Percentiles rank a stretch among this genome's conserved stretches.
phyloP scores from a whole-genome alignment of 2,888 invertebrate genomes.

The Notodonta dromedarius region DNA sequence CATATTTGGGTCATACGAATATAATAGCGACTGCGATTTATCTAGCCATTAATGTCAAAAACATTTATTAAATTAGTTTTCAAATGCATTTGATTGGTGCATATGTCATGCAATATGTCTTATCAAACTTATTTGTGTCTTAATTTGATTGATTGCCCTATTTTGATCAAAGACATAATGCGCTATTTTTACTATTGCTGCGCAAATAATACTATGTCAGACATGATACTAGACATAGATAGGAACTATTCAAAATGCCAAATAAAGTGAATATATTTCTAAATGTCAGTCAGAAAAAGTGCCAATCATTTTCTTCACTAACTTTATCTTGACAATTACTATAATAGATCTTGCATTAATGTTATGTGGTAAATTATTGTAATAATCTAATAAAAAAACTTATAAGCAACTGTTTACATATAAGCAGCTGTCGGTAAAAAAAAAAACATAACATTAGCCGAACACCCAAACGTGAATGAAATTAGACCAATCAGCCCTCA shows the following conservation, averaged over 20 bases:
- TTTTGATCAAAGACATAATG: not conserved
- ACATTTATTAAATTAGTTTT: not conserved
- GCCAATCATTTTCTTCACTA: not conserved
- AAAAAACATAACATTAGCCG: too few relatives aligned
- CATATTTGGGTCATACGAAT: not conserved
- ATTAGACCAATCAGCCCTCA: too few relatives aligned
- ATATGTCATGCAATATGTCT: not conserved
- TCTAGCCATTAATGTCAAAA: not conserved
- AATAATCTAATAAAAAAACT: too few relatives aligned
- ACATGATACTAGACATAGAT: not conserved
- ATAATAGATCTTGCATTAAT: too few relatives aligned
- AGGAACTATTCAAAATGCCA: not conserved
- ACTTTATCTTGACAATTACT: too few relatives aligned
- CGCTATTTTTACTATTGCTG: not conserved
- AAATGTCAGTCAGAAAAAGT: not conserved
- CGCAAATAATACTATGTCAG: not conserved
- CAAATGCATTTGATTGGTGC: slow-evolving; percentile 1
- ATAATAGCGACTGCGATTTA: not conserved
- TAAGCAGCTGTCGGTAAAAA: too few relatives aligned
- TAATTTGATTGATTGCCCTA: slow-evolving; percentile 1
- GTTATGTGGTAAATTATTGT: too few relatives aligned
- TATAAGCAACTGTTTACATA: too few relatives aligned
- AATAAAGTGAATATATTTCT: not conserved
- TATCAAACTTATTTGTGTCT: not conserved
- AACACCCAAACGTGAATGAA: too few relatives aligned